A percentile compares a stretch with the other conserved stretches of the same genome.
phyloP scores from a whole-genome alignment of 2,113 vertebrate species.

The Xenotilapia leptura region DNA sequence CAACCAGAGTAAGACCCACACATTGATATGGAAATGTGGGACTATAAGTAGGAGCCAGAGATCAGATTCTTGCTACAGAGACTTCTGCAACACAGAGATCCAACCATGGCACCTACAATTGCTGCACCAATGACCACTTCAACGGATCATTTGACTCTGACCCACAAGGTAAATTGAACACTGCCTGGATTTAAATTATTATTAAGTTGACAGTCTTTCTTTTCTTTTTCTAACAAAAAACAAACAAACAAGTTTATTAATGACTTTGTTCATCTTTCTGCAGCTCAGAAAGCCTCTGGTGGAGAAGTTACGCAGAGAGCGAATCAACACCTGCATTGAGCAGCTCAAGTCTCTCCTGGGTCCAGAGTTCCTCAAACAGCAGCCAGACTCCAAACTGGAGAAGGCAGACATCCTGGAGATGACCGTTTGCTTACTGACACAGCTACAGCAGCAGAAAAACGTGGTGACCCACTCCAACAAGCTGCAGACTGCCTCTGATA shows the following conservation, averaged over 20 bases:
- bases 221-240: background rate
- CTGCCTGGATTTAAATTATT: background rate
- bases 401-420: conserved; percentile 45
- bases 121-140: conserved; percentile 19
- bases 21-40: conserved; percentile 63
- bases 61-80: conserved; percentile 25
- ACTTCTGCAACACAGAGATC: background rate
- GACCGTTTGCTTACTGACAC: conserved; percentile 32
- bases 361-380: background rate
- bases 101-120: conserved; percentile 19
- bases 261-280: background rate
- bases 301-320: conserved; percentile 10
- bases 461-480: conserved; percentile 24
- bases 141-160: background rate
- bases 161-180: conserved; percentile 33
- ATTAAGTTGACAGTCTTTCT: background rate
- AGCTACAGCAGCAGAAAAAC: background rate
- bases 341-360: background rate
- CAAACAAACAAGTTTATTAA: background rate
- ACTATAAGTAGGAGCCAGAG: conserved; percentile 51
- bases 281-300: conserved; percentile 3
- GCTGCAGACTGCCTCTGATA: background rate
- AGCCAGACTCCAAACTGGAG: background rate
- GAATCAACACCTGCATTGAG: background rate
- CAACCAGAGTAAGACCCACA: conserved; percentile 44